Percentiles rank a stretch among this genome's conserved stretches.
Conservation (phyloP, 2,797 vertebrate genomes). For the Psittacula echo region DNA sequence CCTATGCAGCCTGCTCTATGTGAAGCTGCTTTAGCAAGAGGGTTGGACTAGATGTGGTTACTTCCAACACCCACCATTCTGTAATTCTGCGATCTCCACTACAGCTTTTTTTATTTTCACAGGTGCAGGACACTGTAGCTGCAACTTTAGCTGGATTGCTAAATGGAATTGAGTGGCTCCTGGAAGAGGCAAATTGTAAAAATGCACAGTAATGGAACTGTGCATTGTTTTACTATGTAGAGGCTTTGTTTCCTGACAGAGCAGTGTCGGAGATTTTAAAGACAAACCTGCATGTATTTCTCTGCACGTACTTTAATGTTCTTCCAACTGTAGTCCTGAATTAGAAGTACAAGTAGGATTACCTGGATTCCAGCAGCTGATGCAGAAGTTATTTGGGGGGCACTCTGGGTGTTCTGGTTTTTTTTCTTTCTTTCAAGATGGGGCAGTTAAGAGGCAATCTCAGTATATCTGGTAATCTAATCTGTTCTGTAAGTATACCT, state of each 20-base stretch:
- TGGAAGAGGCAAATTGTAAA: conserved; percentile 82
- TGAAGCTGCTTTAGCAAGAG: neutral
- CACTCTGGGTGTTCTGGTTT: neutral
- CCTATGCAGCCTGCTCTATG: neutral
- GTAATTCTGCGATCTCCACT: neutral
- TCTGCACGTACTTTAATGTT: neutral
- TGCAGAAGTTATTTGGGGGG: neutral
- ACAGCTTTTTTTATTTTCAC: neutral
- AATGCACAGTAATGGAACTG: conserved; percentile 50
- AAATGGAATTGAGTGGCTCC: conserved; percentile 89
- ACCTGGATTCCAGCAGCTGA: neutral
- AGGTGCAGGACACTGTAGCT: conserved; percentile 90
- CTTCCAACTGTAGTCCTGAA: neutral
- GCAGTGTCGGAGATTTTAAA: neutral
- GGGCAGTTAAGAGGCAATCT: neutral
- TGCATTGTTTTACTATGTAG: neutral
- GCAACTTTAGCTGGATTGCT: conserved; percentile 87
- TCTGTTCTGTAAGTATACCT: neutral
- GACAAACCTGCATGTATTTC: neutral
- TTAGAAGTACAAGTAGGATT: neutral
- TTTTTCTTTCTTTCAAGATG: neutral
- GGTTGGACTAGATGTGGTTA: neutral
- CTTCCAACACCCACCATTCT: neutral
- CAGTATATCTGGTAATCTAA: neutral
- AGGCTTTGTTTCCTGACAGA: neutral